Base-by-base conservation (phyloP, 2,797 vertebrate species). In the Sciurus carolinensis region DNA sequence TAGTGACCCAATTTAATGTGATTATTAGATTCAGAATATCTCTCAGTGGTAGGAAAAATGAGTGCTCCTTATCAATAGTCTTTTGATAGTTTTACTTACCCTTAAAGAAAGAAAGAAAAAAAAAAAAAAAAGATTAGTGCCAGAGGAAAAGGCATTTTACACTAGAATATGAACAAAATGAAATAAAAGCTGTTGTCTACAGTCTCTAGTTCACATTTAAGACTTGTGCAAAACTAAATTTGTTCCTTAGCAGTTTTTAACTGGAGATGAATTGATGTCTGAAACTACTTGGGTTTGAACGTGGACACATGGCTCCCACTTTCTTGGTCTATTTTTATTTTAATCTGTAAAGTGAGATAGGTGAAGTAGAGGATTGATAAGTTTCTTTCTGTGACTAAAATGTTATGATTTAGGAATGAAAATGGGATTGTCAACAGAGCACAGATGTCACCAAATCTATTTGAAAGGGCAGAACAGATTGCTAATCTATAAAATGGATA, bases 321-420 rank as follows among this genome's bases (percentile, higher is more conserved):
- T 76, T 52, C 17, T 22, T 13, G 33, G 20, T 7, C 6, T 73
- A 54, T 64, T 10, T 76, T 81, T 71, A 36, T 30, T 62, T 50
- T 11, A 30, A 59, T 67, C 22, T 72, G 5, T 22, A 85, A 90
- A 77, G 71, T 26, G 36, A 79, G 17, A 50, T 2, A 6, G 6
- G 82, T 66, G 24, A 90, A 52, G 14, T 9, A 17, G 59, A 20
- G 13, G 5, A 81, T 69, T 62, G 30, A 5, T 82, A 44, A 57
- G 10, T 73, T 39, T 33, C 24, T n/a, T 7, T 95, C 73, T 76
- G n/a, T 72, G 5, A 47, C 44, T 66, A 52, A 94, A 83, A 85
- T 83, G n/a, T 36, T 82, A 42, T 18, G 26, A 82, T 79, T 93
- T 87, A 77, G 66, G 87, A 90, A 77, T 76, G 17, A 95, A 96